A percentile compares a stretch with the other conserved stretches of the same genome.
These are phyloP conservation scores for Helogale parvula DNA, from an alignment of 2,113 vertebrate genomes.

Conservation along the genomic window DNA sequence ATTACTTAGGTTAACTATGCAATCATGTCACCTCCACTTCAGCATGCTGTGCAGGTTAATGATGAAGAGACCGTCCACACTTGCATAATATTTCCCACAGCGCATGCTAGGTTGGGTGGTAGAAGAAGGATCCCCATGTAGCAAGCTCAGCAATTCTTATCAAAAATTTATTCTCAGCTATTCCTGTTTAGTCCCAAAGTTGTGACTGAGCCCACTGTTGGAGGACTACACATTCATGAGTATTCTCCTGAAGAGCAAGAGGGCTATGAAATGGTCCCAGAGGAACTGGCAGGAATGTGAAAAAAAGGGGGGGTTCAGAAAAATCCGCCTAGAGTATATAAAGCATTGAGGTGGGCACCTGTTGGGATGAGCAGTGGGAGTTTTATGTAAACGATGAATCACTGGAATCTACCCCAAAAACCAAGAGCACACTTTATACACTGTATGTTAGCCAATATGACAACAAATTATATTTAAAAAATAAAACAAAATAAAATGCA, in stretches of 20 bases:
- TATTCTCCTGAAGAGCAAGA: neutral
- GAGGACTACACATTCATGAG: neutral
- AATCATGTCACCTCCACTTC: neutral
- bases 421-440: too few relatives aligned
- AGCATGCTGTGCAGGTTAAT: neutral
- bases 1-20: neutral
- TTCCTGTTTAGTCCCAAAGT: neutral
- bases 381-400: too few relatives aligned
- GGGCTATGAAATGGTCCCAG: neutral
- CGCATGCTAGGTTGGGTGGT: neutral
- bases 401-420: too few relatives aligned
- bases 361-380: too few relatives aligned
- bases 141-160: neutral
- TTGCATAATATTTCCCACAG: neutral
- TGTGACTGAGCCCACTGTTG: neutral
- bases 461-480: too few relatives aligned
- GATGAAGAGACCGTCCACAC: neutral
- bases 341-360: neutral
- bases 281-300: neutral
- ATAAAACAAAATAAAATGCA: too few relatives aligned
- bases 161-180: neutral
- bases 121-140: neutral
- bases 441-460: too few relatives aligned
- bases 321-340: neutral
- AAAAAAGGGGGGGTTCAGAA: neutral